Evolutionary conservation across 2,113 vertebrate genomes (phyloP).

Genomic region (Zosterops japonicus): DNA sequence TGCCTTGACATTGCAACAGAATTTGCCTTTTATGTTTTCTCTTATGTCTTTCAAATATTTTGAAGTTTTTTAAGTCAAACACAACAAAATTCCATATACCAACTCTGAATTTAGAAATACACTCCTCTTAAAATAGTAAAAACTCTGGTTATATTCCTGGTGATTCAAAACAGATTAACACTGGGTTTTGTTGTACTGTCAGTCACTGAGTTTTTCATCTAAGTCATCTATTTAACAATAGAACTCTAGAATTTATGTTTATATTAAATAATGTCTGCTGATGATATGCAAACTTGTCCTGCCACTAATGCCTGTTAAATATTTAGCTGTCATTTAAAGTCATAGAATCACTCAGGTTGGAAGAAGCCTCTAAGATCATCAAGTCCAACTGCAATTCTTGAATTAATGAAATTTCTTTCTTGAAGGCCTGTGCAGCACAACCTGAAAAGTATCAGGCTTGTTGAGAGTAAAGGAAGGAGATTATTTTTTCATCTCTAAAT

Average conservation of each 20-base stretch:
- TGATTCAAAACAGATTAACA: background rate
- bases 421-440: background rate
- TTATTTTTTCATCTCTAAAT: background rate
- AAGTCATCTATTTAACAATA: background rate
- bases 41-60: background rate
- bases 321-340: background rate
- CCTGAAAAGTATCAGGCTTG: background rate
- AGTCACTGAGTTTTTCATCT: background rate
- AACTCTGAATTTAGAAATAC: background rate
- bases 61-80: background rate
- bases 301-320: background rate
- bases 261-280: background rate
- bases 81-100: background rate
- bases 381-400: background rate
- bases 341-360: background rate
- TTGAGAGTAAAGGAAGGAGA: background rate
- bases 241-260: background rate
- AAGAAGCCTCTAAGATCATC: background rate
- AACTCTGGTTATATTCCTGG: background rate
- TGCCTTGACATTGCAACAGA: background rate
- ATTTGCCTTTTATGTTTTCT: background rate
- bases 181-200: background rate
- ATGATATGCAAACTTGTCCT: background rate
- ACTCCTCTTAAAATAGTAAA: background rate
- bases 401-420: background rate